These are phyloP conservation scores for Blastobasis adustella DNA, from an alignment of 2,888 invertebrate species.

Conservation along the genomic window DNA sequence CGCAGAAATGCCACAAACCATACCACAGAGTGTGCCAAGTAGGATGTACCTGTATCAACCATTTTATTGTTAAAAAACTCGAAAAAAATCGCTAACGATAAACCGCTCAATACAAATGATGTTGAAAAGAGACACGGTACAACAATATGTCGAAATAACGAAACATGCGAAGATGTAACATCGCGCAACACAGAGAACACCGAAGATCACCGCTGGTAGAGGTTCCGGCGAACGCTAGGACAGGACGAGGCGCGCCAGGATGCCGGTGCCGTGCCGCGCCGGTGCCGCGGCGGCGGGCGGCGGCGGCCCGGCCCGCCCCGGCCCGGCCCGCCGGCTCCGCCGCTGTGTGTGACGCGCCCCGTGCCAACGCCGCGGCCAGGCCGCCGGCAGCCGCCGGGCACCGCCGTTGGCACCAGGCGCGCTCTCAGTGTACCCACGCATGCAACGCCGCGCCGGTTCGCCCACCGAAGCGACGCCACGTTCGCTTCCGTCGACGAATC, in stretches of 20 bases:
- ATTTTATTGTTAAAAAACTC: constrained; percentile 31
- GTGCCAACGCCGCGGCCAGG: constrained; percentile 18
- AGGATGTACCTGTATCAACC: constrained; percentile 60
- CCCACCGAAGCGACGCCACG: constrained; percentile 28
- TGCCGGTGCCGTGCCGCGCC: background rate
- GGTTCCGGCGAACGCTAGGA: constrained; percentile 47
- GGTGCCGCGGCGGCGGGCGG: background rate
- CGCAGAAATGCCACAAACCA: constrained; percentile 38
- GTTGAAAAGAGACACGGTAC: constrained; percentile 54
- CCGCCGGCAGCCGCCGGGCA: background rate
- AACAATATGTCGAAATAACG: constrained; percentile 45
- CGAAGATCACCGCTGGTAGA: constrained; percentile 51
- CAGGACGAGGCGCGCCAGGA: constrained; percentile 35
- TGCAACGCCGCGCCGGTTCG: constrained; percentile 43
- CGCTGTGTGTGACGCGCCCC: constrained; percentile 60
- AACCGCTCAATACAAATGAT: constrained; percentile 36
- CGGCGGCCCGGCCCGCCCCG: constrained; percentile 1
- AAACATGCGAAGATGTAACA: constrained; percentile 68
- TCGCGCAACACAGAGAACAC: constrained; percentile 65
- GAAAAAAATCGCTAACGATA: constrained; percentile 43
- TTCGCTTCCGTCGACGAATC: constrained; percentile 36
- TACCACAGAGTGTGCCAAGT: constrained; percentile 71
- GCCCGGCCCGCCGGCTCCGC: constrained; percentile 67
- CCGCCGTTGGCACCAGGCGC: constrained; percentile 30
- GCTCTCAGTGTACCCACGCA: constrained; percentile 53